phyloP scores from a whole-genome alignment of 2,113 vertebrate genomes.

The Ptyas mucosa region DNA sequence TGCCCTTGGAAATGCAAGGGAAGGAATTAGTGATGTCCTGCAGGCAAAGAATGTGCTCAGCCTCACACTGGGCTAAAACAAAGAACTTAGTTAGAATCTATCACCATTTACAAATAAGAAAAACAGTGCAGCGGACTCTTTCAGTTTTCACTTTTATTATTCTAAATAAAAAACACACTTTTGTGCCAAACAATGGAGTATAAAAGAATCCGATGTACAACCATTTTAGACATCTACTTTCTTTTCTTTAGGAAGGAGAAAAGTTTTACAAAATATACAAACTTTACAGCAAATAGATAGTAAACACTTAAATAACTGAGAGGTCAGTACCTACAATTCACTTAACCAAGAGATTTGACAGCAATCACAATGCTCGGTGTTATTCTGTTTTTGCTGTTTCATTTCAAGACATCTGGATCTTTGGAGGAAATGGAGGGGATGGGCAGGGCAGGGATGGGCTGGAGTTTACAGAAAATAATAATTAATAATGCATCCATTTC shows the following conservation, averaged over 20 bases:
- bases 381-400: constrained; percentile 8
- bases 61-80: neutral
- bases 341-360: constrained; percentile 70
- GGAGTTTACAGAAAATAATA: neutral
- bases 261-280: constrained; percentile 81
- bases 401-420: constrained; percentile 43
- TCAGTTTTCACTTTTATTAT: constrained; percentile 72
- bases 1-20: neutral
- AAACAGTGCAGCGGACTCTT: neutral
- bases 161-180: constrained; percentile 83
- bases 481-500: neutral
- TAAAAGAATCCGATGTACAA: constrained; percentile 80
- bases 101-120: neutral
- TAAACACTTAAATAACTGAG: constrained; percentile 79
- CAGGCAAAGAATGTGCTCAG: neutral
- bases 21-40: neutral
- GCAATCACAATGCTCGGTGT: constrained; percentile 47
- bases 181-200: constrained; percentile 78
- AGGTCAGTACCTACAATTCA: constrained; percentile 77
- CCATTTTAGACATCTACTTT: constrained; percentile 74
- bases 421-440: constrained; percentile 20
- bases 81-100: neutral
- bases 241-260: constrained; percentile 28
- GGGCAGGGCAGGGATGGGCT: neutral
- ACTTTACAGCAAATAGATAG: constrained; percentile 82